phyloP scores from a whole-genome alignment of 2,797 vertebrate genomes.

The Leptatherina wallacei region DNA sequence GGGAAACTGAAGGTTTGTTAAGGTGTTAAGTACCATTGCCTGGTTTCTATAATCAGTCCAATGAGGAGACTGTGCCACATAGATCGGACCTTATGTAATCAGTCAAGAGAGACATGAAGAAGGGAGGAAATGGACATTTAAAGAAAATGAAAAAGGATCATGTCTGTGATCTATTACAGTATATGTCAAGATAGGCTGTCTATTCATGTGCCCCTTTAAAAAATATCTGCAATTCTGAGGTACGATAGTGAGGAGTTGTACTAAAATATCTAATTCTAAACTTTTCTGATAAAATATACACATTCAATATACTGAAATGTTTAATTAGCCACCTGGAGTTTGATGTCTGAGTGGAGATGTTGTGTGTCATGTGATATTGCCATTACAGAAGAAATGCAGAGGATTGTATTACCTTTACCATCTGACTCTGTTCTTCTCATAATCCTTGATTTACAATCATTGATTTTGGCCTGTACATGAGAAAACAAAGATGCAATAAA shows the following conservation, averaged over 20 bases:
- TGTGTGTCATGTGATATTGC: neutral
- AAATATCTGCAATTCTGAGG: neutral
- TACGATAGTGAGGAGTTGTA: neutral
- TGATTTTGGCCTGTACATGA: slow-evolving; percentile 75
- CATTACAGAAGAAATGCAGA: slow-evolving; percentile 35
- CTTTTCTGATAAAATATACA: neutral
- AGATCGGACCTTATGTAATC: neutral
- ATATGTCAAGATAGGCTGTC: neutral
- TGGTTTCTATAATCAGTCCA: neutral
- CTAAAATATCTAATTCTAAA: neutral
- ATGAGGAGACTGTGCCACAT: neutral
- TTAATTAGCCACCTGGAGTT: neutral
- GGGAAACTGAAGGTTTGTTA: neutral
- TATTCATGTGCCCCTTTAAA: neutral
- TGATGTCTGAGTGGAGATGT: neutral
- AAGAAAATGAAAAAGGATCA: neutral
- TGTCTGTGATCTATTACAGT: too few relatives aligned
- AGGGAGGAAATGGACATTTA: neutral
- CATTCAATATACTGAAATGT: neutral
- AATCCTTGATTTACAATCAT: slow-evolving; percentile 72
- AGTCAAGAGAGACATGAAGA: neutral
- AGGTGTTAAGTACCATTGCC: neutral
- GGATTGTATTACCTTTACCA: slow-evolving; percentile 47
- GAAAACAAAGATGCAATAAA: neutral
- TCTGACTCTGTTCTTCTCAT: slow-evolving; percentile 40